These are phyloP conservation scores for Typhlomys cinereus DNA, from an alignment of 2,113 vertebrate species.

Conservation along the genomic window DNA sequence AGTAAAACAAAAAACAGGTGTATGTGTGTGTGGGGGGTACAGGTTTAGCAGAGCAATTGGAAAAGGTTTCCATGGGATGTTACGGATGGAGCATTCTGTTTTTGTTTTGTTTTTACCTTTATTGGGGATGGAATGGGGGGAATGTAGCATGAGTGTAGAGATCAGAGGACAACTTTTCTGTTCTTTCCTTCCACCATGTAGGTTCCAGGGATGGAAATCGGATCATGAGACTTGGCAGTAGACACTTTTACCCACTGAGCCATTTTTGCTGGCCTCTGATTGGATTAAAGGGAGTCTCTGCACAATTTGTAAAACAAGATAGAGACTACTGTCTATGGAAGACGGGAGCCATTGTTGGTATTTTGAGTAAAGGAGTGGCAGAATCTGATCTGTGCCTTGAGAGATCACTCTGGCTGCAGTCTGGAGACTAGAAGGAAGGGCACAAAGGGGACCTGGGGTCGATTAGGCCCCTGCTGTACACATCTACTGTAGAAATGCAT, in stretches of 20 bases:
- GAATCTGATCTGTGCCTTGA: background rate
- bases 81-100: too few species aligned
- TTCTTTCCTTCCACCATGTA: too few species aligned
- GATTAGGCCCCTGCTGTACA: accelerated
- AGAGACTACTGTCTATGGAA: background rate
- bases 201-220: background rate
- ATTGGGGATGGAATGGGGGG: too few species aligned
- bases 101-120: too few species aligned
- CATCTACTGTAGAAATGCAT: background rate
- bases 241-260: too few species aligned
- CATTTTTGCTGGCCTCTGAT: too few species aligned
- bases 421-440: background rate
- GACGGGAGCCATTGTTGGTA: background rate
- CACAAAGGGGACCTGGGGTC: background rate
- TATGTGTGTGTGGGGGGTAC: too few species aligned
- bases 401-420: background rate
- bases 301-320: too few species aligned
- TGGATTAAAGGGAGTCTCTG: too few species aligned
- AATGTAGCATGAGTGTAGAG: too few species aligned
- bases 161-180: too few species aligned
- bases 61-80: background rate
- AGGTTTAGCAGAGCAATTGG: background rate
- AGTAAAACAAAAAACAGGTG: background rate
- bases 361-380: background rate
- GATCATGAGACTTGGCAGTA: too few species aligned